Evolutionary conservation across 2,888 invertebrate genomes (phyloP).

Genomic region (Rhimphoctona megacephalus): DNA sequence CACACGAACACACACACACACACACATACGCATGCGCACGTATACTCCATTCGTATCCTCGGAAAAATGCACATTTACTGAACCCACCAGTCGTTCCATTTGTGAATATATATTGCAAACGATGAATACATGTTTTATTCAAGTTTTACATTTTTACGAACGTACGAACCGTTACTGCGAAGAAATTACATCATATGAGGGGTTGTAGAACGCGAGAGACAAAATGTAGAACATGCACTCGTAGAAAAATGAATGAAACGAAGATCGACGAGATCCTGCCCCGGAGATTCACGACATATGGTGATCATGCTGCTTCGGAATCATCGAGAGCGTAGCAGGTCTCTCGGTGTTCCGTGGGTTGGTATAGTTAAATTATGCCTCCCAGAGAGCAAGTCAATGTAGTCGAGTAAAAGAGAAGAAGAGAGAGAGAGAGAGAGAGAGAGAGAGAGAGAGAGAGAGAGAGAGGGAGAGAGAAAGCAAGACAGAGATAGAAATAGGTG

Average conservation of each 20-base stretch:
- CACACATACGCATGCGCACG: not conserved
- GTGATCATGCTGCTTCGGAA: constrained; percentile 43
- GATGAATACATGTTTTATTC: constrained; percentile 57
- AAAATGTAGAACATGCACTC: constrained; percentile 8
- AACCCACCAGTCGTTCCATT: constrained; percentile 23
- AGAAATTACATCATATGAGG: constrained; percentile 6
- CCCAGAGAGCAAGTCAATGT: constrained; percentile 47
- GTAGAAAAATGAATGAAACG: constrained; percentile 44
- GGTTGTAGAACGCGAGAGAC: constrained; percentile 4
- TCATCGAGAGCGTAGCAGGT: constrained; percentile 31
- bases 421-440: constrained; percentile 69
- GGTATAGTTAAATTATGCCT: constrained; percentile 63
- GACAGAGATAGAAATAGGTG: constrained; percentile 70
- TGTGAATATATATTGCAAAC: constrained; percentile 9
- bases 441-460: constrained; percentile 66
- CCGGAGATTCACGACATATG: constrained; percentile 46
- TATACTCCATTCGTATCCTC: constrained; percentile 21
- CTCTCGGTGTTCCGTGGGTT: constrained; percentile 49
- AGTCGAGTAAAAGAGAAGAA: constrained; percentile 68
- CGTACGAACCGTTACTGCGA: constrained; percentile 5
- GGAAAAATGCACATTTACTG: constrained; percentile 15
- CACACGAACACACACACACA: not conserved
- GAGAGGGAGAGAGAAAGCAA: constrained; percentile 67
- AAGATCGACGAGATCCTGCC: constrained; percentile 54
- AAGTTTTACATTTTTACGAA: constrained; percentile 51